Conservation (phyloP, 1,140 invertebrate genomes). For the Hylyphantes graminicola region DNA sequence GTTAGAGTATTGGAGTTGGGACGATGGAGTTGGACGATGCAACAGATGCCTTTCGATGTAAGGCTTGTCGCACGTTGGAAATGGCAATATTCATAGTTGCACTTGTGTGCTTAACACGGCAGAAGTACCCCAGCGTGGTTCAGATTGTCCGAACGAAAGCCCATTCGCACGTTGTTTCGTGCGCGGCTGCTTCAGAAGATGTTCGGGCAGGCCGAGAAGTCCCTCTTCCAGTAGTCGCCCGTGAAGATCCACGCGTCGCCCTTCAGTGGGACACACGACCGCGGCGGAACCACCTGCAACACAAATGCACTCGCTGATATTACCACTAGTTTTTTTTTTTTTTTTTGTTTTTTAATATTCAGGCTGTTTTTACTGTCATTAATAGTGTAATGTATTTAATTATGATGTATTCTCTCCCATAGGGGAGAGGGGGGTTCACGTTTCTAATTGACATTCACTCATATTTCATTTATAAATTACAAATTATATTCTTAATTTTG, state of each 20-base stretch:
- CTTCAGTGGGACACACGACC: constrained; percentile 79
- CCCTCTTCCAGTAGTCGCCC: constrained; percentile 87
- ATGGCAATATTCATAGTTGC: too few relatives aligned
- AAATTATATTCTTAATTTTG: too few relatives aligned
- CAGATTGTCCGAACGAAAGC: too few relatives aligned
- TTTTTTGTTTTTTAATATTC: not conserved
- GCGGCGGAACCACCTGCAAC: constrained; percentile 84
- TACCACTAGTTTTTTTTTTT: not conserved
- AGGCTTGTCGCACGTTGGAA: too few relatives aligned
- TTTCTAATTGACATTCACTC: not conserved
- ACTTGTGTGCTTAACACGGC: too few relatives aligned
- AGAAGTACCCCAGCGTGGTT: too few relatives aligned
- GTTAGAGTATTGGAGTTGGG: too few relatives aligned
- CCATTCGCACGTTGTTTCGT: too few relatives aligned
- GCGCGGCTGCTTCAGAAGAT: constrained; percentile 76
- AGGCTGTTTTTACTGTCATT: not conserved
- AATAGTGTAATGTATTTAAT: not conserved
- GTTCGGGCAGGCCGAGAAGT: constrained; percentile 77
- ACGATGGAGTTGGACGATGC: too few relatives aligned
- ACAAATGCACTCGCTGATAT: not conserved
- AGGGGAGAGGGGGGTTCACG: not conserved
- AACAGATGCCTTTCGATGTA: too few relatives aligned
- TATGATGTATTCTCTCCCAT: not conserved
- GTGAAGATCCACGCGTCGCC: constrained; percentile 89
- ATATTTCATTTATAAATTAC: too few relatives aligned